These are phyloP conservation scores for Yasuhikotakia modesta DNA, from an alignment of 2,797 vertebrate species.

Conservation along the genomic window DNA sequence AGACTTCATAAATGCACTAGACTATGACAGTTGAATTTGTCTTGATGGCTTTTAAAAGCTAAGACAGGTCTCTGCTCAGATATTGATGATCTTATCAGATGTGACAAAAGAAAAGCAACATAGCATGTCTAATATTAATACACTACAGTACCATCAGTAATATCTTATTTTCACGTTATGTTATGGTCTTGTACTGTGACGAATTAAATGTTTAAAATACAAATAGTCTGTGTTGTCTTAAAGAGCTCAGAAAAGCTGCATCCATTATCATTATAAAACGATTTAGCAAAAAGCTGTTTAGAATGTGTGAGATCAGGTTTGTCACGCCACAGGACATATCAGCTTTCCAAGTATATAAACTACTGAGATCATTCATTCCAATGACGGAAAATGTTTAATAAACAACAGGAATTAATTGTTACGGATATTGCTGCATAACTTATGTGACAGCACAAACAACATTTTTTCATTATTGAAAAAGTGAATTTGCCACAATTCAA, in stretches of 20 bases:
- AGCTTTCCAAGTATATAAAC: not conserved
- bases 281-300: no score
- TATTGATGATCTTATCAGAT: not conserved
- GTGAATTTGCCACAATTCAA: no score
- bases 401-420: not conserved
- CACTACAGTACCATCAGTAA: not conserved
- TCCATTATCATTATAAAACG: not conserved
- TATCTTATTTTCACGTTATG: not conserved
- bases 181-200: no score
- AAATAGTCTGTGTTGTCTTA: not conserved
- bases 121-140: not conserved
- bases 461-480: no score
- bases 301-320: not conserved
- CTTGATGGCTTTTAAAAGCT: slow-evolving; percentile 5
- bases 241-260: not conserved
- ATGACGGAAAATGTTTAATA: not conserved
- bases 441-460: not conserved
- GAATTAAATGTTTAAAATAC: not conserved
- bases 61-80: slow-evolving; percentile 4
- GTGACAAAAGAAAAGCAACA: slow-evolving; percentile 6
- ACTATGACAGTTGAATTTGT: slow-evolving; percentile 8
- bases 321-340: not conserved
- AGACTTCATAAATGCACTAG: slow-evolving; percentile 1
- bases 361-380: not conserved
- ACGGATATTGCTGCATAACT: not conserved